These are phyloP conservation scores for Caenorhabditis sulstoni DNA, from an alignment of 2,888 invertebrate genomes.

Conservation along the genomic window DNA sequence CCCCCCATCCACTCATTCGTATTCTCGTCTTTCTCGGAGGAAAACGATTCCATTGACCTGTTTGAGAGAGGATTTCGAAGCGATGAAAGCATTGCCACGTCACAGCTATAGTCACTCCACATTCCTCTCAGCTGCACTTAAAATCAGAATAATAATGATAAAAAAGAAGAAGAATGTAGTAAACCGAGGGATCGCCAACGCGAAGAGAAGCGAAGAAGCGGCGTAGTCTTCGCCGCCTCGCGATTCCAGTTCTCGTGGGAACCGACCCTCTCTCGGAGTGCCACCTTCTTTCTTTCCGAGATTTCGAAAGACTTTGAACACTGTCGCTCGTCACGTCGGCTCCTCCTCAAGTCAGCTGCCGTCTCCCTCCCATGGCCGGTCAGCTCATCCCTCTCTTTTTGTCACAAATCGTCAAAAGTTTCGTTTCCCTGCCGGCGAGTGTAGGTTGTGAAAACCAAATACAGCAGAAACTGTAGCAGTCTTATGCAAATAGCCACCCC, in stretches of 20 bases:
- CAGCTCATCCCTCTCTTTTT: conserved; percentile 1
- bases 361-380: conserved; percentile 6
- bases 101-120: conserved; percentile 5
- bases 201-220: conserved; percentile 8
- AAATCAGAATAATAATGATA: conserved; percentile 25
- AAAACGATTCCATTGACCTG: too few relatives aligned
- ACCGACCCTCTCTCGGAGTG: conserved; percentile 1
- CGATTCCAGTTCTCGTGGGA: conserved; percentile 51
- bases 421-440: neutral
- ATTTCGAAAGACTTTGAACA: neutral
- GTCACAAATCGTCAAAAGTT: neutral
- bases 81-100: conserved; percentile 14
- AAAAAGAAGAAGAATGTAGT: conserved; percentile 8
- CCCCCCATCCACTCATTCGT: too few relatives aligned
- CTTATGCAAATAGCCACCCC: conserved; percentile 45
- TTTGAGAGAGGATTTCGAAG: too few relatives aligned
- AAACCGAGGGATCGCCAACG: conserved; percentile 30
- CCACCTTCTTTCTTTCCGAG: neutral
- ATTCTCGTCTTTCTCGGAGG: too few relatives aligned
- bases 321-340: too few relatives aligned
- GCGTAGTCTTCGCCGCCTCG: too few relatives aligned
- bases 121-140: conserved; percentile 7
- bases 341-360: conserved; percentile 22
- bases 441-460: conserved; percentile 31
- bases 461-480: conserved; percentile 40